phyloP scores from a whole-genome alignment of 2,113 vertebrate species.

The Dromaius novaehollandiae region DNA sequence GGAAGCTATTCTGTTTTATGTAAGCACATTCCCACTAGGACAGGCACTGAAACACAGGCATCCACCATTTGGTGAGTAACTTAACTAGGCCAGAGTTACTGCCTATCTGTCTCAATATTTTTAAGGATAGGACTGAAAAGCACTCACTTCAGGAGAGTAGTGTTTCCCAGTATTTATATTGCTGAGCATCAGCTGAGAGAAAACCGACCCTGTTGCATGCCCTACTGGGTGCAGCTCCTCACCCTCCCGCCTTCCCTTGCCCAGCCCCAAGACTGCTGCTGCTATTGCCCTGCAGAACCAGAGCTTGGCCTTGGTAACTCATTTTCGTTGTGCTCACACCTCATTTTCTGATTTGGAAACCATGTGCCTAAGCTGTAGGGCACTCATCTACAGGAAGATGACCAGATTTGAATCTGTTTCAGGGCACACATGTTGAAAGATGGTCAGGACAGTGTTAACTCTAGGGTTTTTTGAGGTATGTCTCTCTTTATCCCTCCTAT shows the following conservation, averaged over 20 bases:
- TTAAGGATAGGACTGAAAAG: not conserved
- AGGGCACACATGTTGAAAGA: not conserved
- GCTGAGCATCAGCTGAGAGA: not conserved
- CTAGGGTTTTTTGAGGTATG: not conserved
- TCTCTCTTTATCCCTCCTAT: not conserved
- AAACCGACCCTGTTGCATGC: not conserved
- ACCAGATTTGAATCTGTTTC: not conserved
- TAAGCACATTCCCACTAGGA: not conserved
- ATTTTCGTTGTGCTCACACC: not conserved
- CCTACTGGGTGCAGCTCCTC: not conserved
- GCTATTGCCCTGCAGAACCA: not conserved
- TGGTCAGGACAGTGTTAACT: not conserved
- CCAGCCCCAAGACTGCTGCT: not conserved
- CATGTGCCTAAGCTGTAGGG: not conserved
- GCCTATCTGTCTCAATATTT: not conserved
- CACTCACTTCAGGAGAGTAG: not conserved
- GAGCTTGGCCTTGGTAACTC: not conserved
- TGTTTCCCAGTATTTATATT: not conserved
- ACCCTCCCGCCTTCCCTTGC: not conserved
- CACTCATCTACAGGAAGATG: not conserved
- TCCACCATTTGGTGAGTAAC: not conserved
- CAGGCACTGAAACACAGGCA: not conserved
- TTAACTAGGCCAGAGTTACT: not conserved
- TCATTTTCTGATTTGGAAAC: not conserved
- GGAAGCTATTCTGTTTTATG: not conserved